Base-by-base conservation (phyloP, 1,140 invertebrate genomes). In the Pararge aegeria region DNA sequence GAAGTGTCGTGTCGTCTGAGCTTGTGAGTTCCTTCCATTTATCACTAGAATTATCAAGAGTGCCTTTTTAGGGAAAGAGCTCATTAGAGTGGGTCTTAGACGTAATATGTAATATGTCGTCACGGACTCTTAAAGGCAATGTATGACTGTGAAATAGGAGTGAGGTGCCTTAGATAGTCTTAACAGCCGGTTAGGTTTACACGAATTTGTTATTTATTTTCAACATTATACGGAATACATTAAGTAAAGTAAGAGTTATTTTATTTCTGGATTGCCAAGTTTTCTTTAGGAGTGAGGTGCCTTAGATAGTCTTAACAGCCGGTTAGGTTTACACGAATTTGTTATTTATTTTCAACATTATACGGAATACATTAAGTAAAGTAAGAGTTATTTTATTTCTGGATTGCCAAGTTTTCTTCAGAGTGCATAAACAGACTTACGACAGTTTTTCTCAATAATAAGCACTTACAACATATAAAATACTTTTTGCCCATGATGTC, bases 71-170 rank as follows among this genome's bases (percentile, higher is more conserved):
- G 29, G 40, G 24, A 18, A 27, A 48, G 27, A 48, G 54, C 54
- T 55, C 54, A 55, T 55, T 55, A 55, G 24, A 55, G 42, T 34
- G n/a, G 52, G 44, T 55, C 54, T 55, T 48, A 46, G 24, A 34
- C 38, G 7, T 55, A 24, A 48, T 44, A 55, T 29, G 54, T 30
- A 24, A 30, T 48, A 42, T 48, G 54, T 55, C 42, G 54, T 48
- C 21, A 44, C 40, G 20, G 42, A 29, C 54, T 55, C 42, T 34
- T 46, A 48, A 55, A 48, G 54, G 40, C 54, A 55, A 55, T 48
- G 42, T 55, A 55, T 54, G 42, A 30, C 37, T 29, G 18, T 29
- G 40, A 29, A 55, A 34, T 44, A 16, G 46, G 21, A 27, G 24
- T 44, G 29, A 3, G 13, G 0, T 3, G n/a, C 20, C 10, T 12